A percentile compares a stretch with the other conserved stretches of the same genome.
These are phyloP conservation scores for Petroica traversi DNA, from an alignment of 2,113 vertebrate species.

Conservation along the genomic window DNA sequence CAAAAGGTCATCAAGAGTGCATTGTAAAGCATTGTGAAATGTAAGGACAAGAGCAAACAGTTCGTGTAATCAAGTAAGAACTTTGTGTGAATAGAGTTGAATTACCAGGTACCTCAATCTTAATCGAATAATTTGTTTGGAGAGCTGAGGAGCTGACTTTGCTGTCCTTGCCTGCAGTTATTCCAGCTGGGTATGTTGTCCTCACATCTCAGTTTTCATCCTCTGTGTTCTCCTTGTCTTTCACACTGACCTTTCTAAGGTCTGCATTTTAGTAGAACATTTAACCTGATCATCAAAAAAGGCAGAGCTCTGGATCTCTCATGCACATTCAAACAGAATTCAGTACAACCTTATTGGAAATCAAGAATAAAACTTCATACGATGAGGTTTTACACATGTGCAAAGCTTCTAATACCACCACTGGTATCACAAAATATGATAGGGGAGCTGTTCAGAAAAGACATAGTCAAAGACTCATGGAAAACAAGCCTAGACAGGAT, in stretches of 20 bases:
- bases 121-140: neutral
- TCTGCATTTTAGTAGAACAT: neutral
- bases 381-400: neutral
- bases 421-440: neutral
- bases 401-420: neutral
- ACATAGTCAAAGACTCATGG: neutral
- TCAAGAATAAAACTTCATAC: neutral
- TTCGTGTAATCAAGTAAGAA: neutral
- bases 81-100: neutral
- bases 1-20: neutral
- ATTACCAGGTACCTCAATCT: neutral
- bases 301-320: neutral
- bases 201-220: neutral
- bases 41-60: neutral
- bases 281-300: rapidly evolving
- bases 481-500: neutral
- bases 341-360: neutral
- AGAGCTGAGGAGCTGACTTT: neutral
- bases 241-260: neutral
- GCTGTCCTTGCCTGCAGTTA: neutral
- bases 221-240: neutral
- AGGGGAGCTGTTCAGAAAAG: neutral
- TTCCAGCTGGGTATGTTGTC: neutral
- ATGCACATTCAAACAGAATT: neutral
- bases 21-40: neutral